Base-by-base conservation (phyloP, 53 echinoderm and acorn worm genomes). In the Pentamera pediparva region DNA sequence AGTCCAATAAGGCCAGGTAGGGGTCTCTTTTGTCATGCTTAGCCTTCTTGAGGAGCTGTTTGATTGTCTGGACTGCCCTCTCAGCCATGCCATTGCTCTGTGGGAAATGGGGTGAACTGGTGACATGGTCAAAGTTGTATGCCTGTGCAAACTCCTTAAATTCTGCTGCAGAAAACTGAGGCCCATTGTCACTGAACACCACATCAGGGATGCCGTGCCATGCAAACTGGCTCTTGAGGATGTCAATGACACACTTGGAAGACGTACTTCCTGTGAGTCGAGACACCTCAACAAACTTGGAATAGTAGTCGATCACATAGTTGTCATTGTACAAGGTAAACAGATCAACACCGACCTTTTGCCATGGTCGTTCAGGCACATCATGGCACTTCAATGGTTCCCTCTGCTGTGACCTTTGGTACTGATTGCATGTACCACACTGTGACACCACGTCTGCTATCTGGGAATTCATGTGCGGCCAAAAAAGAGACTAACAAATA, bases 1-100 rank as follows among this genome's bases (percentile, higher is more conserved):
- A 75, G 61, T 69, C 70, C 21, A 86, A 73, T 26, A 82, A 59
- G 34, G 63, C 56, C 34, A 86, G 36, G 26, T 82, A 73, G 36
- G 65, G 70, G 57, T 86, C 87, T 48, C 39, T 43, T n/a, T 76
- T 76, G 21, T 82, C 72, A n/a, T 55, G 59, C 22, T 56, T 72
- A 36, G 82, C 64, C 70, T 86, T 86, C 4, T 62, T 54, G 27
- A 86, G 51, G 26, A 86, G 35, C 18, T 76, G 47, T 62, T 86
- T 86, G 10, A 61, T 57, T 20, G 77, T 70, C 73, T 86, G 76
- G 25, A 86, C 77, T 17, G 81, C 58, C 29, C 64, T 82, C 43
- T 86, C 79, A 17, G 78, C 78, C 36, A 83, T 62, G 22, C 75
- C 78, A 39, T 87, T 87, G 75, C 87, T 87, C 61, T 52, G 56